phyloP scores from a whole-genome alignment of 1,140 invertebrate species.

The Anagrus nilaparvatae region DNA sequence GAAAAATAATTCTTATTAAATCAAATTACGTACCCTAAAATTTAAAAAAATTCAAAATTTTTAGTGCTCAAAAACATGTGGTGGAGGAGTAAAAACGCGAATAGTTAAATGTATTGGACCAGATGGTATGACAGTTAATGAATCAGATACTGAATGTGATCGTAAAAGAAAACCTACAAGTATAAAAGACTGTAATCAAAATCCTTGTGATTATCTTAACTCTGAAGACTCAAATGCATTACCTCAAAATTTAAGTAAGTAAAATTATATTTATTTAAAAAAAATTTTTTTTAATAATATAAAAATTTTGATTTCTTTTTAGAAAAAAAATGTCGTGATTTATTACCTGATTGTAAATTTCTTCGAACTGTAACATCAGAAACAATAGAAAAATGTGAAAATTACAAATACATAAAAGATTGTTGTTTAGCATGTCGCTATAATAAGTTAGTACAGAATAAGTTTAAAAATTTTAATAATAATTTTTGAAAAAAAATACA shows the following conservation, averaged over 20 bases:
- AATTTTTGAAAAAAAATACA: too few species aligned
- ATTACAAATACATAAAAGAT: background rate
- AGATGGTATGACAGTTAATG: conserved; percentile 28
- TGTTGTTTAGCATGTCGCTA: conserved; percentile 10
- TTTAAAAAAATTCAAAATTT: conserved; percentile 3
- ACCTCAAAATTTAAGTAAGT: background rate
- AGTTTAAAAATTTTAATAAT: too few species aligned
- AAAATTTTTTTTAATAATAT: background rate
- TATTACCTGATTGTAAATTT: conserved; percentile 2
- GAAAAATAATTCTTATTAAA: background rate
- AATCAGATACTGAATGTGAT: conserved; percentile 40
- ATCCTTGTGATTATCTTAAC: conserved; percentile 37
- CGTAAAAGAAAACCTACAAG: conserved; percentile 45
- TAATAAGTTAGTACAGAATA: too few species aligned
- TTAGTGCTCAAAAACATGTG: conserved; percentile 48
- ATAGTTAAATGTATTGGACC: conserved; percentile 50
- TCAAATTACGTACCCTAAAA: background rate
- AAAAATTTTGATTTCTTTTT: background rate
- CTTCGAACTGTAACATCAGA: background rate
- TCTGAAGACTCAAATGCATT: conserved; percentile 2
- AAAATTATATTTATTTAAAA: background rate
- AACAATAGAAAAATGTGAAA: conserved; percentile 4
- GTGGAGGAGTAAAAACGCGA: conserved; percentile 50
- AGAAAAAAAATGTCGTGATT: conserved; percentile 4
- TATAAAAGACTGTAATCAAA: conserved; percentile 50